These are phyloP conservation scores for Chloroceryle inda DNA, from an alignment of 2,797 vertebrate species.

Conservation along the genomic window DNA sequence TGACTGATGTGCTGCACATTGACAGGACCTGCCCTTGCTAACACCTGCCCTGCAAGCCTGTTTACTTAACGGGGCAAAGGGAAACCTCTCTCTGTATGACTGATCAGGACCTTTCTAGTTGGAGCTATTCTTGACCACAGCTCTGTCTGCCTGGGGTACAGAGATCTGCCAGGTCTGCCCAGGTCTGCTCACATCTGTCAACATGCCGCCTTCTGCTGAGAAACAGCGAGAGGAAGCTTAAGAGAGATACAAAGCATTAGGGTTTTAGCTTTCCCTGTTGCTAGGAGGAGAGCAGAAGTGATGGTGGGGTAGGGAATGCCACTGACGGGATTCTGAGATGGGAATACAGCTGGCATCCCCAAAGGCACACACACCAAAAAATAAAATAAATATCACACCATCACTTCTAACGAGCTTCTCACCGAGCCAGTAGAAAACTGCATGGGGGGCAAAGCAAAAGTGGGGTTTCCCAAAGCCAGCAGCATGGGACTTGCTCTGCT, in stretches of 20 bases:
- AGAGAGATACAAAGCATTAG: not conserved
- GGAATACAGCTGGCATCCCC: not conserved
- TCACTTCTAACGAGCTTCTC: not conserved
- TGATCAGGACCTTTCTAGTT: not conserved
- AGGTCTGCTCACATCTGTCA: not conserved
- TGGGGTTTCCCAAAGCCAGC: not conserved
- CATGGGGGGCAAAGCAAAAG: accelerated
- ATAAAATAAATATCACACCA: not conserved
- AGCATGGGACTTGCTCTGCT: not conserved
- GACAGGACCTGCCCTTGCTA: not conserved
- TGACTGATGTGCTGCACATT: accelerated
- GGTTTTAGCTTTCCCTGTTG: not conserved
- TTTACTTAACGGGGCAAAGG: not conserved
- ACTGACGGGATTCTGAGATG: not conserved
- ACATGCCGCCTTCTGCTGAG: not conserved
- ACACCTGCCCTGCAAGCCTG: not conserved
- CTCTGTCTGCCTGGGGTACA: not conserved
- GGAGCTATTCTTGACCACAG: not conserved
- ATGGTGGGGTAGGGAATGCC: not conserved
- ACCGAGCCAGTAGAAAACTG: accelerated
- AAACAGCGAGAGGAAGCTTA: not conserved
- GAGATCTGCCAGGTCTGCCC: not conserved
- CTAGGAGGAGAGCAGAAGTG: not conserved
- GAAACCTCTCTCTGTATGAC: not conserved
- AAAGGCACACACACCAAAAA: not conserved